Evolutionary conservation across 2,888 invertebrate species (phyloP), one percentile per base, ranked within the genome.

Genomic region (Lymantria monacha): DNA sequence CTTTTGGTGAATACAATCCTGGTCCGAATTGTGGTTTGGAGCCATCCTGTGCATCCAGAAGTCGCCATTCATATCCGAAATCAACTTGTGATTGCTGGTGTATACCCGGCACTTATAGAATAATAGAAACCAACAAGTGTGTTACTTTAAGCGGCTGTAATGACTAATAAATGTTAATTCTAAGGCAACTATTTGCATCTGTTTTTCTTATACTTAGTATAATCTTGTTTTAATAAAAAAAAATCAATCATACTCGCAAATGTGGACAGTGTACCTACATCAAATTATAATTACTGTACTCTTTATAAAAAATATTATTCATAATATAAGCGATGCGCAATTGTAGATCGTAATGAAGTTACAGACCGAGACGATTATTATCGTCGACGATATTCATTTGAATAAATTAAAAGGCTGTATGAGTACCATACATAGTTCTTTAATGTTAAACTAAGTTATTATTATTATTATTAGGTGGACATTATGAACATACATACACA

Each of bases 1-100:
- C 68, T 0, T 46, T 59, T 0, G 65, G 65, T 30, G 74, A 78
- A 50, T 71, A 72, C 48, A 52, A 71, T n/a, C 78, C 76, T 0
- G 76, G 76, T 0, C 72, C 69, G 0, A 58, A 75, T 48, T 76
- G 76, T 8, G 72, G 72, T 0, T 38, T 66, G 5, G 76, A 76
- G 46, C 73, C 73, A 0, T 65, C 66, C 1, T 78, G 78, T 41
- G 53, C 68, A 0, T 50, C 68, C 1, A 63, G 55, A 7, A 70
- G 68, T 44, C 53, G 66, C 1, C 61, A 62, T 46, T 61, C 61
- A 5, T 63, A 64, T 33, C 73, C 76, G 0, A 74, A 72, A 44
- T 57, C 61, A 31, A 56, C 55, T 1, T 76, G 77, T 49, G 68
- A 72, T 30, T 78, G 77, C 46, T 76, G 78, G 73, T 78, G 77